phyloP scores from a whole-genome alignment of 2,113 vertebrate species.

The Pagrus major region DNA sequence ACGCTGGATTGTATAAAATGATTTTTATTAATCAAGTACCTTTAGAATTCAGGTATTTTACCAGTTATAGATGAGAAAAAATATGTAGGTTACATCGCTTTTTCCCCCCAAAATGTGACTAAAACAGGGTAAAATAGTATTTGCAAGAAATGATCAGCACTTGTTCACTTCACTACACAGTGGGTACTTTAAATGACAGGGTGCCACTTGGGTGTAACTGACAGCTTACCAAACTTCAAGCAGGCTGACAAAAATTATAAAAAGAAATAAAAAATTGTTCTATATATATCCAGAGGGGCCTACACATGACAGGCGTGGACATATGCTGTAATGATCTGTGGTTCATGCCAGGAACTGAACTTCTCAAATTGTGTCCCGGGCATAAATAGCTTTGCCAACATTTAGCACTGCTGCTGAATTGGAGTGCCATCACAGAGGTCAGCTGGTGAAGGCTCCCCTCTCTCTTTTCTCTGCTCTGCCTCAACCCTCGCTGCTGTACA shows the following conservation, averaged over 20 bases:
- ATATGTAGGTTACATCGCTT: not conserved
- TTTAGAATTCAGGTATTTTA: constrained; percentile 33
- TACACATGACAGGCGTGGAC: constrained; percentile 36
- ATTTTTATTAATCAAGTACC: constrained; percentile 19
- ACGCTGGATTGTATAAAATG: constrained; percentile 29
- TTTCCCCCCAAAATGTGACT: constrained; percentile 25
- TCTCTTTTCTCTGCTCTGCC: constrained; percentile 72
- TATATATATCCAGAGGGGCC: constrained; percentile 27
- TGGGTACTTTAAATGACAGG: constrained; percentile 14
- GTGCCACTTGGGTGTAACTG: constrained; percentile 14
- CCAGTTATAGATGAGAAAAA: constrained; percentile 25
- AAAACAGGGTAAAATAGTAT: constrained; percentile 27
- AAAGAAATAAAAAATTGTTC: not conserved
- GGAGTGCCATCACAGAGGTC: constrained; percentile 72
- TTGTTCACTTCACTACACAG: constrained; percentile 8
- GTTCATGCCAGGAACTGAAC: constrained; percentile 40
- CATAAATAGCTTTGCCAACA: constrained; percentile 43
- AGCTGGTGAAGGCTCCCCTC: constrained; percentile 45
- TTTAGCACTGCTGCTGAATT: constrained; percentile 58
- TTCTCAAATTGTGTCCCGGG: constrained; percentile 49
- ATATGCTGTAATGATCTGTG: constrained; percentile 40
- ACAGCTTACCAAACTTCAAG: constrained; percentile 35
- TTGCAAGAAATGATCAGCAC: constrained; percentile 15
- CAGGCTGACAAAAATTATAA: not conserved
- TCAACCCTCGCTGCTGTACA: constrained; percentile 84